These are phyloP conservation scores for Chymomyza fuscimana DNA, from an alignment of 2,888 invertebrate genomes.

Conservation along the genomic window DNA sequence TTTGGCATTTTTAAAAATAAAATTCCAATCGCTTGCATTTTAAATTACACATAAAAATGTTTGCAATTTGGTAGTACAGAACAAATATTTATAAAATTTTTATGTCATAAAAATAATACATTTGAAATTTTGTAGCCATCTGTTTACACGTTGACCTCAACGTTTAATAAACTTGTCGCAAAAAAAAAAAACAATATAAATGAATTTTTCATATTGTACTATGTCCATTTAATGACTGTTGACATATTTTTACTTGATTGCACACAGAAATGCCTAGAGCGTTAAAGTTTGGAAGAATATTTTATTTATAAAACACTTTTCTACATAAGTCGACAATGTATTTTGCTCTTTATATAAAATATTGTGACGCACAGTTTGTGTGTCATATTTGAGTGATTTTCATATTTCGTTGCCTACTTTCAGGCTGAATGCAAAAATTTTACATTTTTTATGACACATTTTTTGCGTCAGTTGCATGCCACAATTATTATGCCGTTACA, in stretches of 20 bases:
- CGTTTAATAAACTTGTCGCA: too few relatives aligned
- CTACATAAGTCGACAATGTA: neutral
- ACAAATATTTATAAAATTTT: too few relatives aligned
- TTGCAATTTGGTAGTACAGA: too few relatives aligned
- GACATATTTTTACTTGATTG: slow-evolving; percentile 20
- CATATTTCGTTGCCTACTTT: slow-evolving; percentile 5
- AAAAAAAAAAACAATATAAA: neutral
- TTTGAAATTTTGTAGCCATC: too few relatives aligned
- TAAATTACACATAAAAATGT: too few relatives aligned
- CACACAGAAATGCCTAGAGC: neutral
- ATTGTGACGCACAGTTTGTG: slow-evolving; percentile 4
- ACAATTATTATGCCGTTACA: slow-evolving; percentile 62
- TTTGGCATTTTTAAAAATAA: too few relatives aligned
- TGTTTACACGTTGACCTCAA: neutral
- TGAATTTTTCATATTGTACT: slow-evolving; percentile 1
- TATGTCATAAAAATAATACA: too few relatives aligned
- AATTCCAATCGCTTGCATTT: too few relatives aligned
- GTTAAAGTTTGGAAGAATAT: neutral
- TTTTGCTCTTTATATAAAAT: neutral
- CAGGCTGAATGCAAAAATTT: slow-evolving; percentile 31
- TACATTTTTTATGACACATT: slow-evolving; percentile 55
- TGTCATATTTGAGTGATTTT: slow-evolving; percentile 48
- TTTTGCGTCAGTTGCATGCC: slow-evolving; percentile 48
- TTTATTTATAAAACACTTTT: neutral
- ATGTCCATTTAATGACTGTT: slow-evolving; percentile 29